Evolutionary conservation across 2,888 invertebrate species (phyloP), one percentile per base, ranked within the genome.

Genomic region (Odontothrips loti): DNA sequence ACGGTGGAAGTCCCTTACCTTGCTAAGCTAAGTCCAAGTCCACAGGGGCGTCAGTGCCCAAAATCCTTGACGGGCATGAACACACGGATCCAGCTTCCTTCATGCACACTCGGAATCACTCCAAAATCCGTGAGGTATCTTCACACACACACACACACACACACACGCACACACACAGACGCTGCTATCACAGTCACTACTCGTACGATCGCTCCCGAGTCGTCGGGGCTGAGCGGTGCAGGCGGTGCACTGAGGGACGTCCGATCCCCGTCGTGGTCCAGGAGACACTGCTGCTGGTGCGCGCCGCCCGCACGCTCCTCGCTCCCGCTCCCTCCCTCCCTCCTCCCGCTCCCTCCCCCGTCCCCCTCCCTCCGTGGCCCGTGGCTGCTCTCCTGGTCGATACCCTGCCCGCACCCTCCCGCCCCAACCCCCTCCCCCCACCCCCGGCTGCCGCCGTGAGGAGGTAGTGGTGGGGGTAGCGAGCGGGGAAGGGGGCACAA

Each of bases 201-300:
- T 58, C 58, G 58, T 20, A 58, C 58, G 58, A 20, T 58, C 58
- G 11, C 58, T 43, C 34, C 34, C 34, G 34, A 6, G 34, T 43
- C 34, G 34, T n/a, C n/a, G n/a, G n/a, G n/a, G n/a, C n/a, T n/a
- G 34, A 6, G 34, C 2, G 34, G 34, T 43, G 34, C 34, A 2
- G 34, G 34, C 34, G 34, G 34, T 6, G 34, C 34, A 43, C 34
- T 43, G 34, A 43, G 34, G 6, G 23, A 75, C 27, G 68, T 75
- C 68, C 68, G 68, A 23, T 75, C 68, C 68, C 23, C 68, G 23
- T 27, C 68, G 68, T 75, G 68, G 68, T 75, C 68, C 68, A 75
- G 68, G 27, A 75, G 68, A 75, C 68, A 75, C 68, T 75, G 68
- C 68, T 9, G 68, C 68, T 68, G 68, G 4, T 11, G 63, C 27